Conservation (phyloP, 2,797 vertebrate species). For the Aeoliscus strigatus region DNA sequence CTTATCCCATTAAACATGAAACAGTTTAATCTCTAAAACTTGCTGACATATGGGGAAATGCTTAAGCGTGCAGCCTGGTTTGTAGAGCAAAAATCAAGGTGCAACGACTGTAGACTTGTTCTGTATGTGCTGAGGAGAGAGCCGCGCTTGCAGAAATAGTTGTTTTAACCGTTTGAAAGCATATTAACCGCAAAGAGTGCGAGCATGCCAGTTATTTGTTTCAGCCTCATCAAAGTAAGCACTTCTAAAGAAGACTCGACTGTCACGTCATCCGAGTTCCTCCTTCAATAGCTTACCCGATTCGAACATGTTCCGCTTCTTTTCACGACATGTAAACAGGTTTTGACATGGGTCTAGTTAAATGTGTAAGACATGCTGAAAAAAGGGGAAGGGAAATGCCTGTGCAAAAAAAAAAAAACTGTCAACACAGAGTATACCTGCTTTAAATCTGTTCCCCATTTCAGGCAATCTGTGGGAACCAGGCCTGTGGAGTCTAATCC, state of each 20-base stretch:
- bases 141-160: conserved; percentile 22
- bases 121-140: too few species aligned
- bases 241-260: conserved; percentile 63
- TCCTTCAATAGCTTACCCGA: conserved; percentile 70
- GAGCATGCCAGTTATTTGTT: conserved; percentile 50
- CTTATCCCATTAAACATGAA: conserved; percentile 84
- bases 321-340: conserved; percentile 82
- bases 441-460: conserved; percentile 81
- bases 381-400: conserved; percentile 60
- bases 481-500: conserved; percentile 83
- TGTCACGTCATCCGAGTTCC: conserved; percentile 76
- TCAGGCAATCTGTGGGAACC: conserved; percentile 83
- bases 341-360: conserved; percentile 78
- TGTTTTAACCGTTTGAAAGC: conserved; percentile 46
- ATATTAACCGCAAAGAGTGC: conserved; percentile 9
- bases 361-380: conserved; percentile 74
- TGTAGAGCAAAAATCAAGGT: conserved; percentile 47
- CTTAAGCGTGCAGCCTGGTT: conserved; percentile 59
- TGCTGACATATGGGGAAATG: conserved; percentile 71
- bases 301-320: conserved; percentile 76
- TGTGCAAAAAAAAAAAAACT: conserved; percentile 65
- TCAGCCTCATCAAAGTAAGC: conserved; percentile 49
- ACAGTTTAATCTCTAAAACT: conserved; percentile 82
- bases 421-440: conserved; percentile 81
- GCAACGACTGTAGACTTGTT: conserved; percentile 39